Percentiles rank a stretch among this genome's conserved stretches.
These are phyloP conservation scores for Yponomeuta malinellus DNA, from an alignment of 2,888 invertebrate genomes.

Conservation along the genomic window DNA sequence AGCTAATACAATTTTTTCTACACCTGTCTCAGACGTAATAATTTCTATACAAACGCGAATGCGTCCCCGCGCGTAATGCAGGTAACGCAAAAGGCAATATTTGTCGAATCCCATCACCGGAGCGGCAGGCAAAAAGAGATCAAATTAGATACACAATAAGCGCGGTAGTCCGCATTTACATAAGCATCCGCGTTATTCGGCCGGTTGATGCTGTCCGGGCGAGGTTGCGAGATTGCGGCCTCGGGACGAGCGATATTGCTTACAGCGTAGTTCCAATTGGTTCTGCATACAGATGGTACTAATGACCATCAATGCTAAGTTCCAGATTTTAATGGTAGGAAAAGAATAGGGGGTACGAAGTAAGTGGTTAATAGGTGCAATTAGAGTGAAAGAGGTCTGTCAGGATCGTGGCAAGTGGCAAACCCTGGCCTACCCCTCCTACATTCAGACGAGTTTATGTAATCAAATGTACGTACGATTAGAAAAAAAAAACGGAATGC, in stretches of 20 bases:
- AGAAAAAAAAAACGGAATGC: no score
- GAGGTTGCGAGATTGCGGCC: constrained; percentile 61
- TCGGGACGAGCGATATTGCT: constrained; percentile 63
- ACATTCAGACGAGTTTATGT: no score
- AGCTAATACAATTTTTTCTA: no score
- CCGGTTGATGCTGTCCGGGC: constrained; percentile 59
- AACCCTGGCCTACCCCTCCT: no score
- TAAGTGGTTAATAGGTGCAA: no score
- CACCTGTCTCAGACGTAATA: no score
- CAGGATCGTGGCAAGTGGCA: no score
- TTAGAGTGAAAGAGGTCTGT: no score
- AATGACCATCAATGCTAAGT: no score
- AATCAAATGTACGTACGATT: no score
- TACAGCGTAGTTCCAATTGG: constrained; percentile 29
- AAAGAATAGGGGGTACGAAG: no score
- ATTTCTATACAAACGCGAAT: neutral
- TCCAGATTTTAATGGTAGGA: no score
- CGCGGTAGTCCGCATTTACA: constrained; percentile 69
- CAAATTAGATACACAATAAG: constrained; percentile 76
- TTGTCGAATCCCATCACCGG: constrained; percentile 67
- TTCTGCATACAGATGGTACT: neutral
- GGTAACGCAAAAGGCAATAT: constrained; percentile 57
- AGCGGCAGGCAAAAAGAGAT: constrained; percentile 60
- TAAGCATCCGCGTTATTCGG: constrained; percentile 71
- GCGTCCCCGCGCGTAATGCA: constrained; percentile 31